Evolutionary conservation across 2,797 vertebrate genomes (phyloP), one percentile per base, ranked within the genome.

Genomic region (Gobionotothen gibberifrons): DNA sequence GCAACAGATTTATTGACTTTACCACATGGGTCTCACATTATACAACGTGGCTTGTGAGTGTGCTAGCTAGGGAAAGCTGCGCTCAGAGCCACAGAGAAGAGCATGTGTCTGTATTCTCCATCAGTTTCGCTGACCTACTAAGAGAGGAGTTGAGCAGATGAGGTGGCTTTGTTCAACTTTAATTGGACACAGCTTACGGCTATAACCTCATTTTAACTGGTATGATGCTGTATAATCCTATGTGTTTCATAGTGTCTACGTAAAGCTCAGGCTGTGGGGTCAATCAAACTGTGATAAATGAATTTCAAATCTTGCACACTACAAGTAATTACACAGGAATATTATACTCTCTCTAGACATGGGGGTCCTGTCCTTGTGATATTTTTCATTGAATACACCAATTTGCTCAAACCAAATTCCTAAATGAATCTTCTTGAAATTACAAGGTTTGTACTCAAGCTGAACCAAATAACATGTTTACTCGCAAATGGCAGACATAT

Each of bases 131-230:
- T 93, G 93, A 94, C 92, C 93, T 92, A 94, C 91, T 92, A 93
- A 92, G 85, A 90, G 85, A 90, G 87, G 84, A 92, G 88, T 90
- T 90, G 89, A 92, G 90, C 92, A 93, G 91, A 94, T 93, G 94
- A 94, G 89, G 85, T 90, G 85, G 93, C 93, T 94, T 93, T 93
- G 90, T 93, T 92, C 91, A 90, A 87, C 86, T 94, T 93, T 93
- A 93, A 93, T 93, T 93, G 93, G 90, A 91, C 90, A 89, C 92
- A 93, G 91, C 91, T 93, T 90, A 89, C 74, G 63, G 91, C 90
- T 91, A 85, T 86, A 91, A 86, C 87, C 88, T 91, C 84, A 87
- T 92, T 92, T 91, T 85, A 88, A 89, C 90, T 64, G 76, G 78
- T 84, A 89, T 90, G 90, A 93, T 88, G 89, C 89, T 85, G 84